Conservation (phyloP, 2,888 invertebrate species). For the Andrena marginata region DNA sequence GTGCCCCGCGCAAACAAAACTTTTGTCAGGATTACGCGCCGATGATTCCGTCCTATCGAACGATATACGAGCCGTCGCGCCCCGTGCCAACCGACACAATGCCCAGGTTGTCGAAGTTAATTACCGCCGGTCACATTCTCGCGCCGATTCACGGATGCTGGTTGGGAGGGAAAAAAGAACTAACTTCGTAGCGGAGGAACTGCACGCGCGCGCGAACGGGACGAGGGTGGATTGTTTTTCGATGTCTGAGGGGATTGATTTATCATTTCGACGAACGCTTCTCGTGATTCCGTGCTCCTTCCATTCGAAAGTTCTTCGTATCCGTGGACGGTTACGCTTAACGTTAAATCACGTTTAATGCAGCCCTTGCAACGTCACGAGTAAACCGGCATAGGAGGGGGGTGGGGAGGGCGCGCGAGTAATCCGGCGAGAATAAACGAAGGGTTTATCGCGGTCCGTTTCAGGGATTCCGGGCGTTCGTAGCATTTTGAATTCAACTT, state of each 20-base stretch:
- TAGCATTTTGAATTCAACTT: slow-evolving; percentile 63
- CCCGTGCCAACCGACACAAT: slow-evolving; percentile 24
- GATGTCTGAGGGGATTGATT: slow-evolving; percentile 3
- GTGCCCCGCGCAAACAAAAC: slow-evolving; percentile 73
- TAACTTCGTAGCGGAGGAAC: background rate
- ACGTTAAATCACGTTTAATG: slow-evolving; percentile 44
- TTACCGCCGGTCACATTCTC: slow-evolving; percentile 28
- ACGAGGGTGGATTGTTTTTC: background rate
- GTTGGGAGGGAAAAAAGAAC: background rate
- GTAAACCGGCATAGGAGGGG: slow-evolving; percentile 11
- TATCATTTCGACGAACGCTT: slow-evolving; percentile 4
- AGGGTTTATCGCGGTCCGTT: slow-evolving; percentile 51
- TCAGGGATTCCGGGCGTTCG: slow-evolving; percentile 51
- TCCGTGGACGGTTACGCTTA: slow-evolving; percentile 29
- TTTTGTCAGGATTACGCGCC: slow-evolving; percentile 78
- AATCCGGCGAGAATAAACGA: slow-evolving; percentile 62
- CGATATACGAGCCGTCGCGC: slow-evolving; percentile 34
- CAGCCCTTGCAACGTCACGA: slow-evolving; percentile 13
- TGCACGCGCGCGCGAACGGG: background rate
- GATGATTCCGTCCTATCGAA: slow-evolving; percentile 56
- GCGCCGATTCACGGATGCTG: background rate
- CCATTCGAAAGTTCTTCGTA: background rate
- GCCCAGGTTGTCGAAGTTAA: slow-evolving; percentile 33
- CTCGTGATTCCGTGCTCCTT: background rate
- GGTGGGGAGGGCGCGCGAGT: slow-evolving; percentile 36